A percentile compares a stretch with the other conserved stretches of the same genome.
Evolutionary conservation across 2,113 vertebrate species (phyloP).

Genomic region (Tetrao urogallus): DNA sequence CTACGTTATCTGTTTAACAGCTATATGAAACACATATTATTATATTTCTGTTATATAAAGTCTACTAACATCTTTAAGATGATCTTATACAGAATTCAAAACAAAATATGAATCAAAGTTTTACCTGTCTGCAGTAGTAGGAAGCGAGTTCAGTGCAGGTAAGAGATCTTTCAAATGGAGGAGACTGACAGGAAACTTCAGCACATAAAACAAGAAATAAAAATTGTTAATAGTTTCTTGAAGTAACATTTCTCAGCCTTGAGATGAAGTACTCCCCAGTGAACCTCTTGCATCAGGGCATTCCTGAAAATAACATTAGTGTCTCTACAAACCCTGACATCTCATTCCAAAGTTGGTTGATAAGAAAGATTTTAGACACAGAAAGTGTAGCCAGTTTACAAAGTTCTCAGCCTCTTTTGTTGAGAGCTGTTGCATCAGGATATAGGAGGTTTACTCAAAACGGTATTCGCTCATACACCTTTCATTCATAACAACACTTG

Average conservation of each 20-base stretch:
- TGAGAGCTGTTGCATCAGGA: not conserved
- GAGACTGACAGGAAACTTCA: not conserved
- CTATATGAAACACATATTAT: not conserved
- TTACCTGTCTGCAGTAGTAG: not conserved
- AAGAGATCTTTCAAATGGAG: not conserved
- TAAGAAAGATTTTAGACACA: not conserved
- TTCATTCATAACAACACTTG: not conserved
- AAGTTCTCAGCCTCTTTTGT: not conserved
- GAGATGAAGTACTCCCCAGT: not conserved
- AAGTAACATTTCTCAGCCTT: not conserved
- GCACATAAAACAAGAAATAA: not conserved
- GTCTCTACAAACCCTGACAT: not conserved
- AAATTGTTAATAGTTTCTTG: fast-evolving
- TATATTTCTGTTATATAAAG: not conserved
- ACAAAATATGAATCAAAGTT: not conserved
- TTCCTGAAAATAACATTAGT: not conserved
- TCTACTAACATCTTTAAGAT: not conserved
- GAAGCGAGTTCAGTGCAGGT: not conserved
- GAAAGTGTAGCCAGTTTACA: not conserved
- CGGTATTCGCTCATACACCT: not conserved
- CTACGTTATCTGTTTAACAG: not conserved
- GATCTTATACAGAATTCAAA: not conserved
- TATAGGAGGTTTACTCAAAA: not conserved
- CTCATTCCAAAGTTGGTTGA: not conserved
- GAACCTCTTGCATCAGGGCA: not conserved